phyloP scores from a whole-genome alignment of 2,888 invertebrate species.

The Eueremaeus valkanovi region DNA sequence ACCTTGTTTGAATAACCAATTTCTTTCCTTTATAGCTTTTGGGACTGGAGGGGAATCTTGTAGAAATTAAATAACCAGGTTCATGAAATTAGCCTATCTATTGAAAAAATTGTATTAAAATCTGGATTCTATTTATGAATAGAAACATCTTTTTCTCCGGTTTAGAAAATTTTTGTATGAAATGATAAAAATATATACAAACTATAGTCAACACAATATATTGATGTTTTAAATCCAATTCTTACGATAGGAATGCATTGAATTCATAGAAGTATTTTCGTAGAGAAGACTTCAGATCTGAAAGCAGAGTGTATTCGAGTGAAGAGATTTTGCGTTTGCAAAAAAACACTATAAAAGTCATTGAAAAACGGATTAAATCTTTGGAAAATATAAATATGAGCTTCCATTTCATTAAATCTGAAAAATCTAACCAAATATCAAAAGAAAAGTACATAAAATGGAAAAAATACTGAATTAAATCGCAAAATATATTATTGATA shows the following conservation, averaged over 20 bases:
- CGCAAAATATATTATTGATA: not conserved
- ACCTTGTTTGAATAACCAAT: too few relatives aligned
- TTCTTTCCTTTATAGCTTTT: too few relatives aligned
- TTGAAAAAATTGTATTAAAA: not conserved
- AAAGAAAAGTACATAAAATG: not conserved
- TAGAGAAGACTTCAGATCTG: not conserved
- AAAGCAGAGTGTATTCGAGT: not conserved
- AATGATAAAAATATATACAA: not conserved
- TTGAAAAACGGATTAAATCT: slow-evolving; percentile 3
- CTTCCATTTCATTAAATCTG: not conserved
- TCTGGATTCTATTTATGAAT: not conserved
- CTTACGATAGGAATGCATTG: not conserved
- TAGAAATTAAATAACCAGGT: too few relatives aligned
- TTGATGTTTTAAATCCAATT: not conserved
- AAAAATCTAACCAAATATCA: not conserved
- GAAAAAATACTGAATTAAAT: too few relatives aligned
- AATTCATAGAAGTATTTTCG: not conserved
- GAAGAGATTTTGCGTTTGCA: not conserved
- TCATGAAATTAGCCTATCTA: too few relatives aligned
- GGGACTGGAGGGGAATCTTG: too few relatives aligned
- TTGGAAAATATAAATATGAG: not conserved
- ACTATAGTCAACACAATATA: not conserved
- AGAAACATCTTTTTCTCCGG: not conserved
- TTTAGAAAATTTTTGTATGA: not conserved
- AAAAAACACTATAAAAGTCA: not conserved